Base-by-base conservation (phyloP, 2,797 vertebrate genomes). In the Thripadectes ignobilis region DNA sequence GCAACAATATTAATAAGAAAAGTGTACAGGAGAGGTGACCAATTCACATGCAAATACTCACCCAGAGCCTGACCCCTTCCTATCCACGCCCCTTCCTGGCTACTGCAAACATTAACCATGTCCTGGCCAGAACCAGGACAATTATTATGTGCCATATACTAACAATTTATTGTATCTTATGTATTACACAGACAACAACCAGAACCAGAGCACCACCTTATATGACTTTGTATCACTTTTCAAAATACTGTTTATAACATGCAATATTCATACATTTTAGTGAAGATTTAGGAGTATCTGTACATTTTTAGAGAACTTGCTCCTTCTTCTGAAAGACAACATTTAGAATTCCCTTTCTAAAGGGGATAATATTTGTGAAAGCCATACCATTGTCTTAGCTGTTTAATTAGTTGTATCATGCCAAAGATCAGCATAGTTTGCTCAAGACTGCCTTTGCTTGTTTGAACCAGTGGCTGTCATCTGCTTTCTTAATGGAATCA, bases 401-500 rank as follows among this genome's bases (percentile, higher is more conserved):
- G 38, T 45, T 27, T 75, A 63, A 82, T 45, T 69, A 51, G 10
- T 10, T 69, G 14, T 32, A 43, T 38, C 6, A 13, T 29, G 34
- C 45, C 55, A 58, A 90, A 63, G 45, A 63, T 74, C 49, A 93
- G 7, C 65, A 73, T 18, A 17, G 27, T 76, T 38, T 86, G 36
- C 43, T 51, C n/a, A 71, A 89, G 54, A 61, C 24, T 84, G 30
- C 19, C 20, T 71, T 88, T 62, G 12, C 29, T 79, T 74, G 20
- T 67, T 80, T 15, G 4, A 94, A 87, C 36, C 11, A 72, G 11
- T 89, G 76, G n/a, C 30, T 67, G 38, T 46, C 2, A 3, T 73
- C 79, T 89, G 20, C 77, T 85, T 93, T 83, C 72, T 54, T 67
- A 66, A 80, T 24, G 69, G n/a, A 91, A 89, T 67, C 36, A 41